A percentile compares a stretch with the other conserved stretches of the same genome.
Evolutionary conservation across 2,888 invertebrate species (phyloP).

Genomic region (Incurvaria masculella): DNA sequence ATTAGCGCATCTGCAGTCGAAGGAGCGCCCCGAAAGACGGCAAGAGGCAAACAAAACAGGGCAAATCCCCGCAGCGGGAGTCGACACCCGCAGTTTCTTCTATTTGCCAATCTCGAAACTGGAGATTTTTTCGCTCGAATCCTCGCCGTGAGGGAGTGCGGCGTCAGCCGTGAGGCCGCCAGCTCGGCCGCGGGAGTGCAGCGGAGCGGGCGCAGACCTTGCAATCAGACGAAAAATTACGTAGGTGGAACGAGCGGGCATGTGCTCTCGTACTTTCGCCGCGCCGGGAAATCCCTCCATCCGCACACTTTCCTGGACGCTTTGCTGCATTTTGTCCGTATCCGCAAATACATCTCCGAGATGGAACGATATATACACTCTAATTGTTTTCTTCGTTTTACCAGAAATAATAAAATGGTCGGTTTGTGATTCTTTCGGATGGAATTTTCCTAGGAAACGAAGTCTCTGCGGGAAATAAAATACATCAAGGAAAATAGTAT

Average conservation of each 20-base stretch:
- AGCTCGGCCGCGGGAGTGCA: slow-evolving; percentile 37
- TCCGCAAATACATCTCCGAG: no score
- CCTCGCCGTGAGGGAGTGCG: slow-evolving; percentile 34
- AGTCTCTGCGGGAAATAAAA: no score
- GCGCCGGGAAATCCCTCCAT: no score
- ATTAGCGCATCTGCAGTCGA: slow-evolving; percentile 32
- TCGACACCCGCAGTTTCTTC: slow-evolving; percentile 40
- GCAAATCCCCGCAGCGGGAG: slow-evolving; percentile 47
- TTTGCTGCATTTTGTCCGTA: no score
- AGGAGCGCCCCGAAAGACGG: slow-evolving; percentile 45
- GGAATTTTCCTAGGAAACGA: no score
- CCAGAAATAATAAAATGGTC: no score
- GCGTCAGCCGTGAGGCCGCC: slow-evolving; percentile 30
- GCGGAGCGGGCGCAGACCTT: slow-evolving; percentile 45
- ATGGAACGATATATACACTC: no score
- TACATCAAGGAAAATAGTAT: no score
- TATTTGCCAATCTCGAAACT: slow-evolving; percentile 49
- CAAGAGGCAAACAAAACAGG: slow-evolving; percentile 50
- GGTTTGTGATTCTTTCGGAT: no score
- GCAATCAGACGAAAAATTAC: slow-evolving; percentile 49
- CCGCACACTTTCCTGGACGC: no score
- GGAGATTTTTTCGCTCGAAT: slow-evolving; percentile 34
- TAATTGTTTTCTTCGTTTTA: no score
- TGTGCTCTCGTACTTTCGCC: no score
- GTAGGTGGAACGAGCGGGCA: background rate